These are phyloP conservation scores for Dasypogon diadema DNA, from an alignment of 2,888 invertebrate genomes.

Conservation along the genomic window DNA sequence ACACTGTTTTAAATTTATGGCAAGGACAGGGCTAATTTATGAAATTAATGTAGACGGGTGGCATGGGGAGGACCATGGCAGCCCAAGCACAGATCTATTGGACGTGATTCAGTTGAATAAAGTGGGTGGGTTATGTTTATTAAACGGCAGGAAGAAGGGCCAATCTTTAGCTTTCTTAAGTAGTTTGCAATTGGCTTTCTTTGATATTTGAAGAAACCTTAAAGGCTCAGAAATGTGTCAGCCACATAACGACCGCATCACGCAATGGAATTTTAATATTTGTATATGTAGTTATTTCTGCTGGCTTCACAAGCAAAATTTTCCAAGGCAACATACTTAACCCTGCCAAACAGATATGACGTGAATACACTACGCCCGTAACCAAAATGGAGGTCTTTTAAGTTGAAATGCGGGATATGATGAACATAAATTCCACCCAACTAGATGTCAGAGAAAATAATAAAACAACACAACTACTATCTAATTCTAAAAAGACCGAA, in stretches of 20 bases:
- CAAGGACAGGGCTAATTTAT: conserved; percentile 15
- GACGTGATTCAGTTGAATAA: background rate
- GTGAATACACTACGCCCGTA: too few species aligned
- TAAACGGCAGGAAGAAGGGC: background rate
- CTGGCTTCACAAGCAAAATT: background rate
- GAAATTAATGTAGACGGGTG: conserved; percentile 30
- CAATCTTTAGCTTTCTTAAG: background rate
- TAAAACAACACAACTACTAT: background rate
- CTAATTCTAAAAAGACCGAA: background rate
- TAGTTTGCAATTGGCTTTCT: background rate
- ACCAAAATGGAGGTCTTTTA: background rate
- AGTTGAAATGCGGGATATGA: background rate
- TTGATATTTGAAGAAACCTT: background rate
- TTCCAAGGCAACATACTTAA: background rate
- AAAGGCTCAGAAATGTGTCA: background rate
- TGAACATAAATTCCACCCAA: background rate
- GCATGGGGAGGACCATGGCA: background rate
- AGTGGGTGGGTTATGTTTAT: background rate
- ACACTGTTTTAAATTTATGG: conserved; percentile 27
- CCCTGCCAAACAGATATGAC: background rate
- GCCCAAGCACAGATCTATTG: background rate
- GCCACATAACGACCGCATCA: background rate
- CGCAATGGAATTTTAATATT: background rate
- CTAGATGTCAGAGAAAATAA: background rate
- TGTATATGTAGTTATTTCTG: background rate